Conservation (phyloP, 92 coral and sea anemone species). For the Montipora capitata region DNA sequence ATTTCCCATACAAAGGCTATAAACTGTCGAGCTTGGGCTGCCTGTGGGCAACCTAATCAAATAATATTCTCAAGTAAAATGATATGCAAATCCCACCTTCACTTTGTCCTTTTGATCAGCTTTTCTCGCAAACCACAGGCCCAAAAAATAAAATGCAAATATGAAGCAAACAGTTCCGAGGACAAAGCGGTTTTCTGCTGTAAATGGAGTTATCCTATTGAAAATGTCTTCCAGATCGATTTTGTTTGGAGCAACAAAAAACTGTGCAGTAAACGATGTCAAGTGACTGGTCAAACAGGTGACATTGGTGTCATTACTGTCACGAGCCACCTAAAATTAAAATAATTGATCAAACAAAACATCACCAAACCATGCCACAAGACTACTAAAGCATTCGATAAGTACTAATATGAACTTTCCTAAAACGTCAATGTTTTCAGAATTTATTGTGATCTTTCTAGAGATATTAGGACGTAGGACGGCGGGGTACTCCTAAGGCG, state of each 20-base stretch:
- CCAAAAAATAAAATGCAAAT: slow-evolving; percentile 66
- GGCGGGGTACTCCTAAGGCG: too few relatives aligned
- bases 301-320: slow-evolving; percentile 55
- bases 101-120: slow-evolving; percentile 83
- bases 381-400: too few relatives aligned
- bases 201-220: slow-evolving; percentile 66
- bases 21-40: too few relatives aligned
- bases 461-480: too few relatives aligned
- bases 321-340: slow-evolving; percentile 17
- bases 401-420: too few relatives aligned
- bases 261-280: slow-evolving; percentile 85
- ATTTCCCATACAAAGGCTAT: too few relatives aligned
- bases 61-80: not conserved
- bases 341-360: not conserved
- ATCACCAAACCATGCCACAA: not conserved
- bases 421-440: too few relatives aligned
- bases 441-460: too few relatives aligned
- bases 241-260: slow-evolving; percentile 88
- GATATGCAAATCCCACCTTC: slow-evolving; percentile 50
- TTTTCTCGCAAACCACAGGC: slow-evolving; percentile 77
- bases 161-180: slow-evolving; percentile 63
- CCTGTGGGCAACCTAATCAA: not conserved
- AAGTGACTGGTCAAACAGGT: slow-evolving; percentile 84
- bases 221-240: slow-evolving; percentile 81
- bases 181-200: slow-evolving; percentile 82